A percentile compares a stretch with the other conserved stretches of the same genome.
phyloP scores from a whole-genome alignment of 2,797 vertebrate species.

The Typhlichthys subterraneus region DNA sequence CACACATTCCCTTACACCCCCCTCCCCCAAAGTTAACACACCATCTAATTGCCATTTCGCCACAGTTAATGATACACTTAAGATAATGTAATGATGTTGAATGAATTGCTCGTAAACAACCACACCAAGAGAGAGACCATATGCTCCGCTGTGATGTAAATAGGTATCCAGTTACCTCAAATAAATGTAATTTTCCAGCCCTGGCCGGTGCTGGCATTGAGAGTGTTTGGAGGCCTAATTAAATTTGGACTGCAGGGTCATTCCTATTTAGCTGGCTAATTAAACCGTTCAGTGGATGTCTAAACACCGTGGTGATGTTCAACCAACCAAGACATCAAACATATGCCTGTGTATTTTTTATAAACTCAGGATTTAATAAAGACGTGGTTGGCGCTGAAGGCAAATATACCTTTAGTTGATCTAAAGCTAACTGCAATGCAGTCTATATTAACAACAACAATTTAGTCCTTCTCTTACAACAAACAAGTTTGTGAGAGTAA shows the following conservation, averaged over 20 bases:
- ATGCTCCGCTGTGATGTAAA: slow-evolving; percentile 54
- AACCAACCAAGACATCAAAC: slow-evolving; percentile 27
- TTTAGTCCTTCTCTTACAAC: slow-evolving; percentile 30
- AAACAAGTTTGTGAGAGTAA: slow-evolving; percentile 17
- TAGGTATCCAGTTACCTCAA: slow-evolving; percentile 70
- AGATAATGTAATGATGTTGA: slow-evolving; percentile 71
- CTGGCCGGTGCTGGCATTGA: slow-evolving; percentile 58
- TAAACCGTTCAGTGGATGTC: slow-evolving; percentile 54
- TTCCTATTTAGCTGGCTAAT: slow-evolving; percentile 66
- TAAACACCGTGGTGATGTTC: slow-evolving; percentile 33
- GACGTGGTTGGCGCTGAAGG: slow-evolving; percentile 8
- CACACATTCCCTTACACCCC: background rate
- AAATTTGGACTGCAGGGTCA: slow-evolving; percentile 59
- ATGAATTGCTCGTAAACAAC: slow-evolving; percentile 72
- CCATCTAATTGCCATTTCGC: slow-evolving; percentile 66
- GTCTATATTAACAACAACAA: slow-evolving; percentile 18
- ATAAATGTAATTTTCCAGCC: slow-evolving; percentile 79
- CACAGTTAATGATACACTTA: slow-evolving; percentile 72
- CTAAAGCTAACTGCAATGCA: slow-evolving; percentile 15
- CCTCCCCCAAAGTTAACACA: slow-evolving; percentile 39
- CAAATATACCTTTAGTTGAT: slow-evolving; percentile 5
- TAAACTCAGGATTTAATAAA: slow-evolving; percentile 31
- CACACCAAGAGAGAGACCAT: slow-evolving; percentile 53
- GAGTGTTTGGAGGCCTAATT: slow-evolving; percentile 71
- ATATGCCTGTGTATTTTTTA: slow-evolving; percentile 33